These are phyloP conservation scores for Spodoptera litura DNA, from an alignment of 1,140 invertebrate genomes.

Conservation along the genomic window DNA sequence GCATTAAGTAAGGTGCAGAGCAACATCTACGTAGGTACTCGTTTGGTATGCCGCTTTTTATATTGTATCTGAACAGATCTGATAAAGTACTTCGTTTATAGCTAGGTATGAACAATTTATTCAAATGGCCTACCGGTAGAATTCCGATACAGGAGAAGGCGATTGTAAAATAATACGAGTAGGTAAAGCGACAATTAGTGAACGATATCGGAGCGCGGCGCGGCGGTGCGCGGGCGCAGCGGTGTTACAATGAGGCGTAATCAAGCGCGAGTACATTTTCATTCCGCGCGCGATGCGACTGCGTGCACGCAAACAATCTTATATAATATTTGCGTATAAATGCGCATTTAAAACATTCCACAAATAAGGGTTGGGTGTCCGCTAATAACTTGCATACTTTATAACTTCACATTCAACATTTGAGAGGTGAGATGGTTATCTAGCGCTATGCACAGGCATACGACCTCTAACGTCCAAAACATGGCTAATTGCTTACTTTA, in stretches of 20 bases:
- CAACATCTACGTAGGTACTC: slow-evolving; percentile 6
- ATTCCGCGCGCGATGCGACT: slow-evolving; percentile 64
- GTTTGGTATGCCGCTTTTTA: slow-evolving; percentile 27
- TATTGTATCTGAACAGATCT: slow-evolving; percentile 2
- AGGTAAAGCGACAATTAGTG: slow-evolving; percentile 32
- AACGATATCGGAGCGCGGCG: slow-evolving; percentile 20
- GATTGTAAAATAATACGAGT: slow-evolving; percentile 33
- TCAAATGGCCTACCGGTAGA: slow-evolving; percentile 30
- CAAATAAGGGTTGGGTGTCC: slow-evolving; percentile 72
- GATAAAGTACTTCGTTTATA: slow-evolving; percentile 4
- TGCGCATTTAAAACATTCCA: slow-evolving; percentile 67
- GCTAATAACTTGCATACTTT: slow-evolving; percentile 62
- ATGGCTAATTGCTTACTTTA: slow-evolving; percentile 11
- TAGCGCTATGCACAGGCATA: slow-evolving; percentile 9
- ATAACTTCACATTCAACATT: slow-evolving; percentile 50
- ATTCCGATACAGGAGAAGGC: slow-evolving; percentile 10
- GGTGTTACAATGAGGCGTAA: slow-evolving; percentile 52
- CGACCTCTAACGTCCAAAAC: slow-evolving; percentile 23
- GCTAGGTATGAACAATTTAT: slow-evolving; percentile 24
- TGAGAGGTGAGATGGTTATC: slow-evolving; percentile 45
- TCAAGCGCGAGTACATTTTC: slow-evolving; percentile 64
- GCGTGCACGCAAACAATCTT: slow-evolving; percentile 66
- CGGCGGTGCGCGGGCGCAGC: background rate
- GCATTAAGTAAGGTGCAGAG: slow-evolving; percentile 12
- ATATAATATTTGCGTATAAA: slow-evolving; percentile 69